Evolutionary conservation across 2,888 invertebrate species (phyloP).

Genomic region (Lissocephala sabroskyi): DNA sequence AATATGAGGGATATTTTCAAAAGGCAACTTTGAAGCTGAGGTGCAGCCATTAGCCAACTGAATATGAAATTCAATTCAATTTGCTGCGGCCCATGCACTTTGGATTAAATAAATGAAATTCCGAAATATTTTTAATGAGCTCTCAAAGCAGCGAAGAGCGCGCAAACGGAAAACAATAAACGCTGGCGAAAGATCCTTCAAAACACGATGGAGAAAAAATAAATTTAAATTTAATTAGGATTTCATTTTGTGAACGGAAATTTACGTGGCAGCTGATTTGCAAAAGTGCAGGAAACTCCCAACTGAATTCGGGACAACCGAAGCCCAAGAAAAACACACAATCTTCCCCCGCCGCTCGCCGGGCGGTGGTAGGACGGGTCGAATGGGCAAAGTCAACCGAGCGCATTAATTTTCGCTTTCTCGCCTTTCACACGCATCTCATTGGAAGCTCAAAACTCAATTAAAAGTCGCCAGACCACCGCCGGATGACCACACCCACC

Average conservation of each 20-base stretch:
- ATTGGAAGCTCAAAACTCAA: conserved; percentile 49
- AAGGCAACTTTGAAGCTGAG: conserved; percentile 1
- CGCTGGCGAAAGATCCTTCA: conserved; percentile 17
- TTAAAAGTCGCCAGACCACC: conserved; percentile 39
- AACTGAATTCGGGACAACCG: conserved; percentile 1
- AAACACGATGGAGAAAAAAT: conserved; percentile 62
- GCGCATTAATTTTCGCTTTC: conserved; percentile 51
- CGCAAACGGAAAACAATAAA: conserved; percentile 33
- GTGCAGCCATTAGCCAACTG: conserved; percentile 55
- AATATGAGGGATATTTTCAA: conserved; percentile 1
- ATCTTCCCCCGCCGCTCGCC: too few species aligned
- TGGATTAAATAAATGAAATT: conserved; percentile 50
- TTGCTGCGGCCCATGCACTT: conserved; percentile 25
- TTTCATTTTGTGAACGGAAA: conserved; percentile 49
- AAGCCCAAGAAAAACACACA: conserved; percentile 9
- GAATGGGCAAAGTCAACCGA: conserved; percentile 31
- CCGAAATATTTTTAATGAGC: conserved; percentile 59
- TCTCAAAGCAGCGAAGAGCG: conserved; percentile 36
- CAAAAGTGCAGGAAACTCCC: conserved; percentile 34
- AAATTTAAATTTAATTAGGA: conserved; percentile 64
- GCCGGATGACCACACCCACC: neutral
- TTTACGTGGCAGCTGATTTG: conserved; percentile 60
- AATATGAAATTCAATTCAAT: conserved; percentile 62
- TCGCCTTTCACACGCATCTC: conserved; percentile 45
- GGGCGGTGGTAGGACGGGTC: conserved; percentile 16